Conservation (phyloP, 2,888 invertebrate species). For the Zelleria hepariella region DNA sequence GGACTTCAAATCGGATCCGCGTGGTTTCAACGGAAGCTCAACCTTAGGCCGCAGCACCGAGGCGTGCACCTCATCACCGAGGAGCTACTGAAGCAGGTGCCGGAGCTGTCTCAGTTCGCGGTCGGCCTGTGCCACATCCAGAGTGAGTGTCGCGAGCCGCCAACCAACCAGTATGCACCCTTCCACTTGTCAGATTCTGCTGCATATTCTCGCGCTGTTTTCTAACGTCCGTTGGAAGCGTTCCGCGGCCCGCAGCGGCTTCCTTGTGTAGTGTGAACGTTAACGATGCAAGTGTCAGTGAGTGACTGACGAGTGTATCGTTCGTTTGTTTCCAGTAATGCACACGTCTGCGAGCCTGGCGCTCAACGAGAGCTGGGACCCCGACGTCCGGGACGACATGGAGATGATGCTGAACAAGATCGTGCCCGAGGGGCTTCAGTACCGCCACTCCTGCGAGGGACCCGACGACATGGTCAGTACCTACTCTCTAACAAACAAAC, state of each 20-base stretch:
- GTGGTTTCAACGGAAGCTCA: slow-evolving; percentile 98
- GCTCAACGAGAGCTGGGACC: slow-evolving; percentile 98
- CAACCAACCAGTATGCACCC: slow-evolving; percentile 51
- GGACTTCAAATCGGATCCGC: slow-evolving; percentile 96
- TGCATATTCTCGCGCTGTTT: slow-evolving; percentile 31
- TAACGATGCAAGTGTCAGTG: background rate
- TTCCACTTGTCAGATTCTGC: slow-evolving; percentile 45
- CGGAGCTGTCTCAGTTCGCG: slow-evolving; percentile 94
- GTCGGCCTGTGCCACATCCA: slow-evolving; percentile 97
- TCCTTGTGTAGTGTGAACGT: background rate
- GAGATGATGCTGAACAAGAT: slow-evolving; percentile 99
- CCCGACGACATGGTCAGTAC: slow-evolving; percentile 96
- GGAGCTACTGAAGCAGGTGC: slow-evolving; percentile 94
- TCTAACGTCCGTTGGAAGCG: slow-evolving; percentile 1
- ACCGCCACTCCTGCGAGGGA: slow-evolving; percentile 97
- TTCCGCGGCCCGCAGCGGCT: background rate
- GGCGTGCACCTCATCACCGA: slow-evolving; percentile 98
- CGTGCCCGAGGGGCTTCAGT: slow-evolving; percentile 96
- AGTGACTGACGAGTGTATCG: slow-evolving; percentile 42
- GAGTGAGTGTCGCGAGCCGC: slow-evolving; percentile 81
- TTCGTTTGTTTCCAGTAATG: slow-evolving; percentile 81
- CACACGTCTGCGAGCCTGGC: slow-evolving; percentile 98
- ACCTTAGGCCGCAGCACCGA: slow-evolving; percentile 94
- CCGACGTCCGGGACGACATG: slow-evolving; percentile 97
- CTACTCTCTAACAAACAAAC: background rate